phyloP scores from a whole-genome alignment of 2,113 vertebrate species.

The Thunnus maccoyii region DNA sequence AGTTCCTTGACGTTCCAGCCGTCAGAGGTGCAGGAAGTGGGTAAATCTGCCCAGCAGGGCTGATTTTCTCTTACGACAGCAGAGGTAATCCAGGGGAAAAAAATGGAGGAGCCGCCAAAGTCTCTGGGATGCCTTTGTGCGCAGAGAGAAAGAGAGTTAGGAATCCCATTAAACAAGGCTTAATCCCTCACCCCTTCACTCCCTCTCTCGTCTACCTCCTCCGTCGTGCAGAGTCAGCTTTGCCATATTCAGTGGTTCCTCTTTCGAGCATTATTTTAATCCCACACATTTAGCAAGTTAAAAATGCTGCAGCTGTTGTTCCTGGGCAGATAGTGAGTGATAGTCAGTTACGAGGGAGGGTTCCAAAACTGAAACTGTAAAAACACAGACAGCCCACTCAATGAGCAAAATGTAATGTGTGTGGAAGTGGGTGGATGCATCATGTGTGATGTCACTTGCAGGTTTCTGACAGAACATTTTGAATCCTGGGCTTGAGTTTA shows the following conservation, averaged over 20 bases:
- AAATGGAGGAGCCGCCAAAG: constrained; percentile 39
- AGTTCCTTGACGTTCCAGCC: constrained; percentile 20
- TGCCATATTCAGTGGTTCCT: constrained; percentile 24
- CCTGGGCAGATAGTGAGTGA: constrained; percentile 32
- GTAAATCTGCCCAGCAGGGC: constrained; percentile 49
- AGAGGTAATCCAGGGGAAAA: constrained; percentile 50
- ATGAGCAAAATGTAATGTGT: not conserved
- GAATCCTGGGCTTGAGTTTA: not conserved
- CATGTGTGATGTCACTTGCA: constrained; percentile 36
- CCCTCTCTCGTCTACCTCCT: constrained; percentile 41
- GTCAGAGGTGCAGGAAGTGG: constrained; percentile 49
- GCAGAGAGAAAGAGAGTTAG: constrained; percentile 60
- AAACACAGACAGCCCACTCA: constrained; percentile 26
- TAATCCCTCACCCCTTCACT: constrained; percentile 63
- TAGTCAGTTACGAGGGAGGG: constrained; percentile 18
- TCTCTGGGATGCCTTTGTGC: constrained; percentile 65
- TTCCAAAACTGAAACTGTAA: constrained; percentile 14
- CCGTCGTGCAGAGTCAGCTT: constrained; percentile 49
- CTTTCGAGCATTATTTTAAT: constrained; percentile 53
- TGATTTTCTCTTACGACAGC: constrained; percentile 34
- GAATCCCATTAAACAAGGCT: constrained; percentile 74
- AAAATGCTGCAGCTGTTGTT: constrained; percentile 31
- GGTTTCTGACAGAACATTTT: constrained; percentile 20
- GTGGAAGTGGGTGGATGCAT: not conserved
- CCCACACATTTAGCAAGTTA: constrained; percentile 46